Evolutionary conservation across 2,888 invertebrate genomes (phyloP), one percentile per base, ranked within the genome.

Genomic region (Troilus luridus): DNA sequence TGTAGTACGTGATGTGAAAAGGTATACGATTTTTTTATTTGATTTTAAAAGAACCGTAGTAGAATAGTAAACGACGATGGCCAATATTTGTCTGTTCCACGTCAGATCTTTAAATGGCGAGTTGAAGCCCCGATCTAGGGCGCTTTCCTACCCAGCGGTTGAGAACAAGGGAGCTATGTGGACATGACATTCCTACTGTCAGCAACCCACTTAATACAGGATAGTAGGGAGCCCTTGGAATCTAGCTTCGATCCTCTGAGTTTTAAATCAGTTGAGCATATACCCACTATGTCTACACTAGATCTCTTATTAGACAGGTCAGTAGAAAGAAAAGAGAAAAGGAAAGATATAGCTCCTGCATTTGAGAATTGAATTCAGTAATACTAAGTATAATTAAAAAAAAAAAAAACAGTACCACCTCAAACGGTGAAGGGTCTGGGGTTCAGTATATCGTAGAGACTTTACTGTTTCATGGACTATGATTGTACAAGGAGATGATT

Each of bases 91-190:
- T 24, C 41, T 77, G 72, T 9, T 41, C 72, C 27, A 17, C 41
- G 9, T 77, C 72, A 77, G 8, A 19, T 77, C 72, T 77, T 72
- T 10, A 77, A 19, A 77, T 27, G 17, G 0, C 41, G 41, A 77
- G 72, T 41, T 27, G 72, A 41, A 41, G 72, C 8, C 72, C 72
- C 17, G 8, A 77, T 41, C 27, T 41, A 77, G 27, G 27, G 27
- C 72, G 72, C 72, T 77, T 77, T 77, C 17, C 72, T 77, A 77
- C 41, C 8, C 72, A 77, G 27, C 27, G 27, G 72, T 77, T 77
- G 17, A 77, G 72, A 77, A 77, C 72, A 77, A 77, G 72, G 72
- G 72, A 77, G 72, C 27, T 77, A 77, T 77, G 72, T 77, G 72
- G 72, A 77, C 72, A 77, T 77, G 27, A 77, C 72, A 77, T 77